Conservation (phyloP, 2,888 invertebrate species). For the Cataglyphis cursor region DNA sequence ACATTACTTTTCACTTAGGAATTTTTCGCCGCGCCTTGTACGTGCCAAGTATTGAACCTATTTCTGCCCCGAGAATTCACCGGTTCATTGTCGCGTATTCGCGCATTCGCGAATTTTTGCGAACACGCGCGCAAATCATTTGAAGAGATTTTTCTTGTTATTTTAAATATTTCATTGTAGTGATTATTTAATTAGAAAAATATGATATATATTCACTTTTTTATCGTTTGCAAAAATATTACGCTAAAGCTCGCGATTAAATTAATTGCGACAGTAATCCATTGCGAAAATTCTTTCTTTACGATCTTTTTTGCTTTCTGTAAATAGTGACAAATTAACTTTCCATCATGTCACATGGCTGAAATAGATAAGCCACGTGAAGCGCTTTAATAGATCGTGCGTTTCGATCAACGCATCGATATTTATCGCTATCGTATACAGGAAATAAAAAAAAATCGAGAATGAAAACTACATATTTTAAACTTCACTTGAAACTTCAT, state of each 20-base stretch:
- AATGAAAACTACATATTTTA: neutral
- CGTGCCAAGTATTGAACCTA: constrained; percentile 42
- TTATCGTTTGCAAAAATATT: neutral
- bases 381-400: constrained; percentile 16
- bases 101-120: constrained; percentile 21
- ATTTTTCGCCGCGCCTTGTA: constrained; percentile 45
- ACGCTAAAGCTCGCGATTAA: neutral
- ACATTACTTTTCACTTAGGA: constrained; percentile 63
- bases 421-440: neutral
- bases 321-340: neutral
- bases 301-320: neutral
- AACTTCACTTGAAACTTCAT: neutral
- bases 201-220: neutral
- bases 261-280: neutral
- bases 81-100: neutral
- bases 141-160: neutral
- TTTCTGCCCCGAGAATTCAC: neutral
- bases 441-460: neutral
- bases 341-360: neutral
- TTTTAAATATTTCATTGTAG: neutral
- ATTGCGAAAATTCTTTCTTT: neutral
- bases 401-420: neutral
- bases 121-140: neutral
- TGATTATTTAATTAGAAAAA: neutral
- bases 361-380: constrained; percentile 36